Evolutionary conservation across 2,797 vertebrate genomes (phyloP).

Genomic region (Eutrigla gurnardus): DNA sequence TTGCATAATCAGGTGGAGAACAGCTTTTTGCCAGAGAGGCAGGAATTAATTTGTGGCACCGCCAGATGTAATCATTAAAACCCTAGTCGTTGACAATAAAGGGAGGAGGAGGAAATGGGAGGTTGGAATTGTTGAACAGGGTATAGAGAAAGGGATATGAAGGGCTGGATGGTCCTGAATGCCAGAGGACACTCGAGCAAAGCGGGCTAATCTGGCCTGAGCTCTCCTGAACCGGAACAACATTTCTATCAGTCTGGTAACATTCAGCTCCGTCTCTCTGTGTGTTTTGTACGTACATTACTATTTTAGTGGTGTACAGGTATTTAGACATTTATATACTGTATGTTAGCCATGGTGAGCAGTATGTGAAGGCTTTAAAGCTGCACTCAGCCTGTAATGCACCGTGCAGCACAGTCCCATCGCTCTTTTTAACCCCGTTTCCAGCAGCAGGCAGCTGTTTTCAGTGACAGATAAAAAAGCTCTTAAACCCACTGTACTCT

Average conservation of each 20-base stretch:
- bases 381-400: constrained; percentile 24
- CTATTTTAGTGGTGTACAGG: background rate
- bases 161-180: constrained; percentile 48
- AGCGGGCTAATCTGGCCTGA: constrained; percentile 59
- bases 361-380: constrained; percentile 29
- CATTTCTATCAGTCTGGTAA: constrained; percentile 40
- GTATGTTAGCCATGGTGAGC: constrained; percentile 12
- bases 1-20: constrained; percentile 88
- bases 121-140: constrained; percentile 58
- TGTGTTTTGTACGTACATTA: constrained; percentile 24
- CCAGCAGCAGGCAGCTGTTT: constrained; percentile 27
- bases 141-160: constrained; percentile 37
- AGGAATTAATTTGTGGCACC: constrained; percentile 82
- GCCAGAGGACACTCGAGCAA: constrained; percentile 48
- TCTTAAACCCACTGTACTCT: constrained; percentile 6
- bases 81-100: constrained; percentile 76
- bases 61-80: constrained; percentile 85
- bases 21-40: constrained; percentile 85
- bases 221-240: constrained; percentile 23
- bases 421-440: constrained; percentile 35
- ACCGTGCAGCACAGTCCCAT: constrained; percentile 12
- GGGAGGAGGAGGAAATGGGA: constrained; percentile 59
- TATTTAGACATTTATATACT: constrained; percentile 3
- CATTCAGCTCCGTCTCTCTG: constrained; percentile 35
- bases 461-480: constrained; percentile 9